Base-by-base conservation (phyloP, 1,140 invertebrate genomes). In the Radopholus similis region DNA sequence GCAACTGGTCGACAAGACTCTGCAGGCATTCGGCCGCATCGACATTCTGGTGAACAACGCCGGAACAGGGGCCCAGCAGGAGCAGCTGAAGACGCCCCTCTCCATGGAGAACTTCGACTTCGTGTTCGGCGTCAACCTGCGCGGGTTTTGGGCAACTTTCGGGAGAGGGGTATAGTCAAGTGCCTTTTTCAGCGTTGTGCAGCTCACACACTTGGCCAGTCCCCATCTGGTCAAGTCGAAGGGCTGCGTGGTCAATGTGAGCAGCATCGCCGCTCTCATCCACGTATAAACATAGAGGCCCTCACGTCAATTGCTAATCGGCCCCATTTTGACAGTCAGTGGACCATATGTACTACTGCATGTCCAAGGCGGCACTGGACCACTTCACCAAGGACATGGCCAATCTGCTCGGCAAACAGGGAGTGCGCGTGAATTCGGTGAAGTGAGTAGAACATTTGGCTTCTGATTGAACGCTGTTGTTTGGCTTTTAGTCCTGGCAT, bases 161-260 rank as follows among this genome's bases (percentile, higher is more conserved):
- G 44, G 18, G 23, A 4, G 18, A 4, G 4, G 18, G 1, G 18
- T 2, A 21, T 1, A 4, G n/a, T n/a, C n/a, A n/a, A n/a, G n/a
- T n/a, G n/a, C n/a, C n/a, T n/a, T n/a, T 56, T 56, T 56, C 26
- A 47, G 44, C 59, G 64, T 66, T 8, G 32, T 34, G 13, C 21
- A 26, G 2, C 15, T 66, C 4, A 70, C 64, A 9, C 21, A 72
- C 15, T 26, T 67, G 1, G 68, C 64, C 1, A 21, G 67, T 21
- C 64, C 64, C 9, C 30, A 66, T 56, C n/a, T 66, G n/a, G 15
- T 32, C n/a, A 71, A 66, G 35, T 69, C 64, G 21, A 66, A 66
- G 38, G 64, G 64, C 9, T 42, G 44, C 34, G 30, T 66, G 35
- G 64, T 66, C 8, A 66, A 66, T 53, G 30, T 66, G 8, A 30